Percentiles rank a stretch among this genome's conserved stretches.
phyloP scores from a whole-genome alignment of 2,113 vertebrate genomes.

The Malaclemys terrapin region DNA sequence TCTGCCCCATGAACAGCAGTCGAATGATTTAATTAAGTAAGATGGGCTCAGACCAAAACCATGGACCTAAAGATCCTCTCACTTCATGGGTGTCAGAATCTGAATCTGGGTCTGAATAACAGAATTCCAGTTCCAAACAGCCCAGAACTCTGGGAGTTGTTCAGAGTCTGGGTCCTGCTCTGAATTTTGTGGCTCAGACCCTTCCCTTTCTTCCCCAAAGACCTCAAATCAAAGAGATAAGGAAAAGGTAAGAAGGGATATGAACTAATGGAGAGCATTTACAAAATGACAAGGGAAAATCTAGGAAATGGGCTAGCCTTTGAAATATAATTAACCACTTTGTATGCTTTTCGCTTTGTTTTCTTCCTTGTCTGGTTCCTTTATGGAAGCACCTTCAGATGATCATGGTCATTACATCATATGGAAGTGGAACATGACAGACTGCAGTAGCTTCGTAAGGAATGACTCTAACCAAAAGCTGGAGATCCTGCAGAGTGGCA shows the following conservation, averaged over 20 bases:
- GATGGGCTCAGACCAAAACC: fast-evolving
- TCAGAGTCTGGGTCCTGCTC: neutral
- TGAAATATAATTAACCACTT: neutral
- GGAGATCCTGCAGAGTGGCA: neutral
- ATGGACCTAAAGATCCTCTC: neutral
- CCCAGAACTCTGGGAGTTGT: neutral
- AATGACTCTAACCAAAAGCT: neutral
- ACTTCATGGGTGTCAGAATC: neutral
- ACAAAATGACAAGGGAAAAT: neutral
- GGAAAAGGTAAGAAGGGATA: neutral
- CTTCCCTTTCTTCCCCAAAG: neutral
- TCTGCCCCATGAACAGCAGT: neutral
- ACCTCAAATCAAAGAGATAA: neutral
- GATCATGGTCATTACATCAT: fast-evolving
- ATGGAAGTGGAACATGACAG: neutral
- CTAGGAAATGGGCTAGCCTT: neutral
- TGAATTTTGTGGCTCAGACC: neutral
- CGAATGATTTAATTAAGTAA: neutral
- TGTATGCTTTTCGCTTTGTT: neutral
- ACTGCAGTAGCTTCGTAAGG: conserved; percentile 12
- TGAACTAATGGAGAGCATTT: neutral
- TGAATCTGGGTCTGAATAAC: neutral
- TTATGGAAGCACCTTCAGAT: fast-evolving
- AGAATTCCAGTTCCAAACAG: neutral
- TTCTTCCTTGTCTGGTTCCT: neutral